A percentile compares a stretch with the other conserved stretches of the same genome.
Evolutionary conservation across 2,888 invertebrate species (phyloP).

Genomic region (Onchidella celtica): DNA sequence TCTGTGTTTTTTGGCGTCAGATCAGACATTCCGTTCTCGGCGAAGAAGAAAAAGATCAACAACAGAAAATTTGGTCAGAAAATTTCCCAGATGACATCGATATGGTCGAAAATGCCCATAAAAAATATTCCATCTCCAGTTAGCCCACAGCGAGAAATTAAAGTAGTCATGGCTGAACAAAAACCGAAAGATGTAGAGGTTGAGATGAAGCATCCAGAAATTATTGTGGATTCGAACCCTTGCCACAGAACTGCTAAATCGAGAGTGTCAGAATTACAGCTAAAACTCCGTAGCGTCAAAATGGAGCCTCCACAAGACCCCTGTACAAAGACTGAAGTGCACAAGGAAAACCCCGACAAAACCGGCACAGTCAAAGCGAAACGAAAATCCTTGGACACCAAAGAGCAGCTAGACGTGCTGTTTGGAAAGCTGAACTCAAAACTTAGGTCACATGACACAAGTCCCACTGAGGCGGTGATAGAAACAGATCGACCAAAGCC

Average conservation of each 20-base stretch:
- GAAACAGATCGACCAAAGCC: background rate
- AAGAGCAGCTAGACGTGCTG: slow-evolving; percentile 32
- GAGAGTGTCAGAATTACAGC: background rate
- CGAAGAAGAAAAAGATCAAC: slow-evolving; percentile 33
- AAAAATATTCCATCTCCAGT: background rate
- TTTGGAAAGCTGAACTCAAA: slow-evolving; percentile 35
- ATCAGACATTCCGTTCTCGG: slow-evolving; percentile 30
- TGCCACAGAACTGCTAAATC: background rate
- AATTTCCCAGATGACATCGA: slow-evolving; percentile 35
- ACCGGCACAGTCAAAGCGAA: background rate
- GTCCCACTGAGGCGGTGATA: background rate
- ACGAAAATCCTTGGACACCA: background rate
- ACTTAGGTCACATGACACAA: background rate
- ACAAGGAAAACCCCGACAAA: background rate
- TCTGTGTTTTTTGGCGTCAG: slow-evolving; percentile 25
- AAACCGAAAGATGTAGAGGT: background rate
- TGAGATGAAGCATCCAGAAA: background rate
- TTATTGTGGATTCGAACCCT: background rate
- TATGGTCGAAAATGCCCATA: slow-evolving; percentile 34
- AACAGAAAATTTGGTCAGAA: slow-evolving; percentile 24
- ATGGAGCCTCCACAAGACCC: background rate
- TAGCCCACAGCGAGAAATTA: background rate
- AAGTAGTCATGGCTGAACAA: background rate
- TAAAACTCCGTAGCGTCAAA: background rate
- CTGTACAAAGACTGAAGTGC: background rate